These are phyloP conservation scores for Neodiprion pinetum DNA, from an alignment of 1,140 invertebrate species.

Conservation along the genomic window DNA sequence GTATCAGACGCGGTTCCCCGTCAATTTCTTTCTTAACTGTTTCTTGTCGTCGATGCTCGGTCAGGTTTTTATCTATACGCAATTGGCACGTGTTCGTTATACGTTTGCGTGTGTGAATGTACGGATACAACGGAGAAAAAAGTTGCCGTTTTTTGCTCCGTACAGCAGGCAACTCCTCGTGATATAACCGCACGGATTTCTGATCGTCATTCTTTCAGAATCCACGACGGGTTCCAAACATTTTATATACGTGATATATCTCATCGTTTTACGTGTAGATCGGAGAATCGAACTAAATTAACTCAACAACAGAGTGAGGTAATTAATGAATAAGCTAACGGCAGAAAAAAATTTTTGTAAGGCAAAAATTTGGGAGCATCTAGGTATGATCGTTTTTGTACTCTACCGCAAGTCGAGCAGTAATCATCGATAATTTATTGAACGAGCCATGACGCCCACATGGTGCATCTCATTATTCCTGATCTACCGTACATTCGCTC, in stretches of 20 bases:
- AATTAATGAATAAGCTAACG: no score
- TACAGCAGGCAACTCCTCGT: neutral
- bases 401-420: no score
- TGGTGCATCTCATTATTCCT: conserved; percentile 1
- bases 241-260: no score
- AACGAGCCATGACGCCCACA: neutral
- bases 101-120: no score
- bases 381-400: no score
- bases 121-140: conserved; percentile 25
- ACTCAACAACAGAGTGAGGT: no score
- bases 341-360: no score
- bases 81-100: no score
- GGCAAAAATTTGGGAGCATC: no score
- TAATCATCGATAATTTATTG: neutral
- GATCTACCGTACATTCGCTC: neutral
- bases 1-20: neutral
- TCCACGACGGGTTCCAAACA: no score
- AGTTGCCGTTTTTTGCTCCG: conserved; percentile 16
- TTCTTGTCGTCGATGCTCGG: conserved; percentile 11
- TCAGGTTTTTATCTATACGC: conserved; percentile 12
- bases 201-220: neutral
- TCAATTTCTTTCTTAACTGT: neutral
- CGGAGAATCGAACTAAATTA: no score
- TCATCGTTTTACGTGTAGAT: no score
- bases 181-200: neutral